Evolutionary conservation across 2,797 vertebrate species (phyloP).

Genomic region (Microhierax caerulescens): DNA sequence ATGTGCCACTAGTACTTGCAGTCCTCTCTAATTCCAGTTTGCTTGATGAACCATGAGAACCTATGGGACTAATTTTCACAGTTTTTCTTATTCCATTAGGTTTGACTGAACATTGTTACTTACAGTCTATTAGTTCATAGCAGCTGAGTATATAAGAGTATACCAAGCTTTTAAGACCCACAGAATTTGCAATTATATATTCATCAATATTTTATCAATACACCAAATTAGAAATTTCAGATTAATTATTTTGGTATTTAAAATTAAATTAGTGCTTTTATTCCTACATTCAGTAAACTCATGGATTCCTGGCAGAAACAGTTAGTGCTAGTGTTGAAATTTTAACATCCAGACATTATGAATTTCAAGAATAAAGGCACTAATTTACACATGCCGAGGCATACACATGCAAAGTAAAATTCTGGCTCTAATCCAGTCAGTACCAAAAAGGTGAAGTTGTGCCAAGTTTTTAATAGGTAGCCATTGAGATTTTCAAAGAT

Average conservation of each 20-base stretch:
- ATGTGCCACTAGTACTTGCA: neutral
- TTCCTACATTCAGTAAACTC: neutral
- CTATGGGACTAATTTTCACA: neutral
- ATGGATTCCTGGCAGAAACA: neutral
- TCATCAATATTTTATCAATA: neutral
- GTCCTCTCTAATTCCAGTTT: neutral
- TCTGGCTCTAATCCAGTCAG: neutral
- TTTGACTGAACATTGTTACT: neutral
- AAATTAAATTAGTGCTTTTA: neutral
- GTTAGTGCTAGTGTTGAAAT: neutral
- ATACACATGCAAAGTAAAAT: neutral
- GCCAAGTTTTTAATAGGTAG: neutral
- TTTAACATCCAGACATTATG: neutral
- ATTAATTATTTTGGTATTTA: neutral
- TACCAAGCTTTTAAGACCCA: neutral
- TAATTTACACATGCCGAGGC: neutral
- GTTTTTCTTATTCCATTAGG: neutral
- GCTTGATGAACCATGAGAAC: neutral
- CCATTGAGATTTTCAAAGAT: neutral
- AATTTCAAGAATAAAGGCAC: neutral
- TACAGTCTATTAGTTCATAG: neutral
- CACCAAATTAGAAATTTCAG: neutral
- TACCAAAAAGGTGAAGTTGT: neutral
- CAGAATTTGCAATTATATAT: neutral
- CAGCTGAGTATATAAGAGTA: neutral